Percentiles rank a stretch among this genome's conserved stretches.
These are phyloP conservation scores for Clitarchus hookeri DNA, from an alignment of 2,888 invertebrate species.

Conservation along the genomic window DNA sequence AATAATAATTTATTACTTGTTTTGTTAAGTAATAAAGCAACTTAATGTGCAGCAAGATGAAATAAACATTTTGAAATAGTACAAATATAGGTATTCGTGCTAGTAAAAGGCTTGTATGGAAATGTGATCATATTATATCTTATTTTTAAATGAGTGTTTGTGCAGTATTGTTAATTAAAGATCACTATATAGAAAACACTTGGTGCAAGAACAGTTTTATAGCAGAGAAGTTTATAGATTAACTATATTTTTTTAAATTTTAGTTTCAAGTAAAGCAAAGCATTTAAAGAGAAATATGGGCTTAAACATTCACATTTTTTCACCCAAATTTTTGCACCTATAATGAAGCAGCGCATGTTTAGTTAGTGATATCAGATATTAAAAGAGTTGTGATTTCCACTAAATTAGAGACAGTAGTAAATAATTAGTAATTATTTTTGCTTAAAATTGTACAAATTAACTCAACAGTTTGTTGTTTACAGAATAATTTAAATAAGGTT, in stretches of 20 bases:
- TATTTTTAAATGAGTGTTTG: not conserved
- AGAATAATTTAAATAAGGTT: no score
- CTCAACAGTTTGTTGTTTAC: no score
- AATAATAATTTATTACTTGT: not conserved
- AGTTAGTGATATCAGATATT: no score
- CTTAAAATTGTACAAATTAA: no score
- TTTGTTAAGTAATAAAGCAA: not conserved
- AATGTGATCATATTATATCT: not conserved
- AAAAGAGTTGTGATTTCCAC: no score
- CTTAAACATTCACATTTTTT: no score
- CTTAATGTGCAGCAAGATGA: not conserved
- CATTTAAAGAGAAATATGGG: no score
- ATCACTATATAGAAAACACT: not conserved
- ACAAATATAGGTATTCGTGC: slow-evolving; percentile 2
- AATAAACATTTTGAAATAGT: not conserved
- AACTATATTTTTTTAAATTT: not conserved
- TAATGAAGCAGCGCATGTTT: no score
- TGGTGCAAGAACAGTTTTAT: slow-evolving; percentile 1
- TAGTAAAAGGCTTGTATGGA: not conserved
- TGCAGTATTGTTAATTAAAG: slow-evolving; percentile 3
- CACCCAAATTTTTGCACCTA: no score
- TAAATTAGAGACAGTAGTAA: no score
- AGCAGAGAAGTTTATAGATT: not conserved
- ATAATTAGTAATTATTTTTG: no score
- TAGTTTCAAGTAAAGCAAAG: not conserved